A percentile compares a stretch with the other conserved stretches of the same genome.
These are phyloP conservation scores for Hapalemur alaotrensis DNA, from an alignment of 2,797 vertebrate genomes.

Conservation along the genomic window DNA sequence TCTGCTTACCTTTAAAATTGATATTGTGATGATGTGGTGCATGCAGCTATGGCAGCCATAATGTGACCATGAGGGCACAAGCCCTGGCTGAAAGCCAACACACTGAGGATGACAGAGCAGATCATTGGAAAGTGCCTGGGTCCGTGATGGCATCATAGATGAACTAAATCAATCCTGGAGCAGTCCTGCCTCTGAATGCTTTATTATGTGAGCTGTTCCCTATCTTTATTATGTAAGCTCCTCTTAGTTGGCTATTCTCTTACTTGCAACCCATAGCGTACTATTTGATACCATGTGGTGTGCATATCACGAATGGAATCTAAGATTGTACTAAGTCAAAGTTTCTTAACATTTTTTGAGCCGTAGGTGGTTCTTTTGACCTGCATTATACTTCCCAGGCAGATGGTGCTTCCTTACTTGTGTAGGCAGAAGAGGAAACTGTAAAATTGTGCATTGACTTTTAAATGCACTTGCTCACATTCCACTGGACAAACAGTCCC, in stretches of 20 bases:
- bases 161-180: too few species aligned
- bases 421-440: neutral
- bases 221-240: neutral
- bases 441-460: neutral
- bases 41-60: neutral
- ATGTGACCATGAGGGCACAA: neutral
- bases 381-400: rapidly evolving
- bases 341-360: neutral
- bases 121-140: too few species aligned
- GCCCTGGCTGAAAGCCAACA: neutral
- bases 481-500: neutral
- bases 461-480: neutral
- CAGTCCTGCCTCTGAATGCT: neutral
- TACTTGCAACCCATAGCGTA: neutral
- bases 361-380: neutral
- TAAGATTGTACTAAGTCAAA: neutral
- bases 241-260: neutral
- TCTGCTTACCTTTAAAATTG: neutral
- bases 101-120: neutral
- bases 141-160: neutral
- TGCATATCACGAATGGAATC: neutral
- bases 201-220: neutral
- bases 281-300: neutral
- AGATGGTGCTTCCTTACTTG: rapidly evolving
- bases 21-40: neutral